Evolutionary conservation across 2,797 vertebrate species (phyloP).

Genomic region (Brachyalestes nurse): DNA sequence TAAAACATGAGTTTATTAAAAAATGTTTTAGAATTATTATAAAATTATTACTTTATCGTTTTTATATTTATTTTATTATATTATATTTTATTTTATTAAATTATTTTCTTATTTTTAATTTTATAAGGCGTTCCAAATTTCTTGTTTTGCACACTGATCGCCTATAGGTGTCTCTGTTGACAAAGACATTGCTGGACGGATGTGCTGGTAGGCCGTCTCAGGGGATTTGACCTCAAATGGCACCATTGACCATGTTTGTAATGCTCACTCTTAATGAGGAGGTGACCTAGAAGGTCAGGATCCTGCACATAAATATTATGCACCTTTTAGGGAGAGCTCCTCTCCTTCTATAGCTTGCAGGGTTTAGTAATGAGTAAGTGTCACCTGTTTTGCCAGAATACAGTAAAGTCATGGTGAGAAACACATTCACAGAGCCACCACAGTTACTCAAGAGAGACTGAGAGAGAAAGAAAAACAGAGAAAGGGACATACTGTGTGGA

Average conservation of each 20-base stretch:
- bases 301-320: not conserved
- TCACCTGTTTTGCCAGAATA: not conserved
- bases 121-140: not conserved
- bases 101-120: too few species aligned
- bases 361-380: not conserved
- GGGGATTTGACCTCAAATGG: not conserved
- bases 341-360: not conserved
- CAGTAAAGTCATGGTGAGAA: not conserved
- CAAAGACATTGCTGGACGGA: not conserved
- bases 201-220: not conserved
- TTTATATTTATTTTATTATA: too few species aligned
- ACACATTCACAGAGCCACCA: not conserved
- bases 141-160: not conserved
- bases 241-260: not conserved
- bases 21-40: too few species aligned
- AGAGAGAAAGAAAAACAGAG: not conserved
- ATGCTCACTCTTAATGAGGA: not conserved
- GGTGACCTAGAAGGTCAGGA: not conserved
- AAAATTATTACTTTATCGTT: too few species aligned
- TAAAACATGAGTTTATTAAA: too few species aligned
- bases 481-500: conserved; percentile 8
- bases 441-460: not conserved
- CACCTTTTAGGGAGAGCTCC: not conserved
- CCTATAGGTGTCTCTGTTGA: conserved; percentile 44
- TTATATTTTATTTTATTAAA: too few species aligned